These are phyloP conservation scores for Cataglyphis livida DNA, from an alignment of 2,888 invertebrate genomes.

Conservation along the genomic window DNA sequence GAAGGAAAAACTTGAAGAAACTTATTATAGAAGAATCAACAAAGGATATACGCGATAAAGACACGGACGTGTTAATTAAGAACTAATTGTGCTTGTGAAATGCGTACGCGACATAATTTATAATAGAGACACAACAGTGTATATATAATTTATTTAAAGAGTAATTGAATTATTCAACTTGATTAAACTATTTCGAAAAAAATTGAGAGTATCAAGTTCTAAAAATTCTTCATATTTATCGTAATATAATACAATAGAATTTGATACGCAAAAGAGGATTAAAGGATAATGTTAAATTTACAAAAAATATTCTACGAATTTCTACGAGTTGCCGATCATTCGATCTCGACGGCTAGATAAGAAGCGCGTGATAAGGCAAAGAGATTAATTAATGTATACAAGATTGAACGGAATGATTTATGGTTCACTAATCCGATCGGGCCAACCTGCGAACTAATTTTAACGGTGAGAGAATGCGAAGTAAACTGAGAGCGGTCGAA, in stretches of 20 bases:
- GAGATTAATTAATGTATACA: slow-evolving; percentile 3
- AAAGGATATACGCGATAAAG: neutral
- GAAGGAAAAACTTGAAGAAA: neutral
- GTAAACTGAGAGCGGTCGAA: neutral
- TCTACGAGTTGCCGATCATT: neutral
- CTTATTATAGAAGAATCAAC: neutral
- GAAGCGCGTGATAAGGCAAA: neutral
- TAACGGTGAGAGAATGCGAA: slow-evolving; percentile 26
- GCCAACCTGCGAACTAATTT: neutral
- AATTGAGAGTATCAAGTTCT: neutral
- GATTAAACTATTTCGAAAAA: neutral
- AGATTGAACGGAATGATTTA: neutral
- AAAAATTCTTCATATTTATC: neutral
- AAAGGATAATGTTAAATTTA: neutral
- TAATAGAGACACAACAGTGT: neutral
- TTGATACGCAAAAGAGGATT: neutral
- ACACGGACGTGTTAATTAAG: neutral
- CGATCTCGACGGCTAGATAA: neutral
- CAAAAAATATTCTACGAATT: neutral
- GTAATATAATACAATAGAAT: neutral
- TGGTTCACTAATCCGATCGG: neutral
- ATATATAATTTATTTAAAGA: neutral
- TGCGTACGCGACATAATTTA: slow-evolving; percentile 4
- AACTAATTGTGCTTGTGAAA: slow-evolving; percentile 22
- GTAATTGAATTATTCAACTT: neutral